Conservation (phyloP, 2,113 vertebrate genomes). For the Kryptolebias marmoratus region DNA sequence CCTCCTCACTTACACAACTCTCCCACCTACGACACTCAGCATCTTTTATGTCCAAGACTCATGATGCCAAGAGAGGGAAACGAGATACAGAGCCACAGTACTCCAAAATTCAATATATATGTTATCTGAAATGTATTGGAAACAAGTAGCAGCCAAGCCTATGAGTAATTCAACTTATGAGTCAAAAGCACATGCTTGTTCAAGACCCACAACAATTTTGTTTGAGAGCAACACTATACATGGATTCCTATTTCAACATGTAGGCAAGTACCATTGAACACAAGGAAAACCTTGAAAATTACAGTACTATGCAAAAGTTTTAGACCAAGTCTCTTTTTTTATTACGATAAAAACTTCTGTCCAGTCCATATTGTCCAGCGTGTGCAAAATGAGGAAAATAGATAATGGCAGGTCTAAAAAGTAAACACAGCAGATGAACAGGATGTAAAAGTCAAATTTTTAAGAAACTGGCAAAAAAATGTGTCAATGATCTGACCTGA, state of each 20-base stretch:
- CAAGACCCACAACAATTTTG: background rate
- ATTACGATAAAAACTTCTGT: too few relatives aligned
- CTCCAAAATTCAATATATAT: slow-evolving; percentile 26
- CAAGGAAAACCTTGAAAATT: background rate
- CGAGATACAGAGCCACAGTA: slow-evolving; percentile 24
- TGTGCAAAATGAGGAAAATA: too few relatives aligned
- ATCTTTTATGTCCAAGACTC: slow-evolving; percentile 68
- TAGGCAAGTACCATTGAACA: background rate
- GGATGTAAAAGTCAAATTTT: too few relatives aligned
- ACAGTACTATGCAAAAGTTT: too few relatives aligned
- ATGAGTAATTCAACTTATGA: slow-evolving; percentile 55
- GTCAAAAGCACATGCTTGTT: slow-evolving; percentile 43
- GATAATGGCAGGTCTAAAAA: too few relatives aligned
- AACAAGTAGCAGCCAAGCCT: slow-evolving; percentile 35
- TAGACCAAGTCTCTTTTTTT: too few relatives aligned
- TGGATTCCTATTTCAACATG: background rate
- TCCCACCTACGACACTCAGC: slow-evolving; percentile 72
- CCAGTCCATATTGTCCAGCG: too few relatives aligned
- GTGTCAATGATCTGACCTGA: too few relatives aligned
- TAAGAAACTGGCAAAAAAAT: too few relatives aligned
- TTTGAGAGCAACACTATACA: slow-evolving; percentile 12
- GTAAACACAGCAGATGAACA: too few relatives aligned
- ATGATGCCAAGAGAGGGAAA: slow-evolving; percentile 36
- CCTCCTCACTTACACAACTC: slow-evolving; percentile 78
- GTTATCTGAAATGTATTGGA: slow-evolving; percentile 52